Conservation (phyloP, 2,113 vertebrate genomes). For the Guaruba guarouba region DNA sequence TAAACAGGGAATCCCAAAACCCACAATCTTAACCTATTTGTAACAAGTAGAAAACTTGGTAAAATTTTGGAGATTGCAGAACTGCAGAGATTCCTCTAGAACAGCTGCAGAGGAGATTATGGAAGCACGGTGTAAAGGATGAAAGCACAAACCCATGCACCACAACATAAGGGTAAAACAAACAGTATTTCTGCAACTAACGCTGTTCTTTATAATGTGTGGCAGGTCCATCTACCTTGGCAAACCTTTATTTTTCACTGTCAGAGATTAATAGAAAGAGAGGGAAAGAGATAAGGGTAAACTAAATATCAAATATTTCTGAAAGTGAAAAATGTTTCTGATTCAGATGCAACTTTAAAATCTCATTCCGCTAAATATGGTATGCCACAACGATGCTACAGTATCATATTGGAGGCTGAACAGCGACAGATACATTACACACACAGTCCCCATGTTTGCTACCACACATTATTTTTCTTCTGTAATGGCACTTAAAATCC, state of each 20-base stretch:
- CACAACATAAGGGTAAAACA: not conserved
- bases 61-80: not conserved
- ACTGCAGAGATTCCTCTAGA: not conserved
- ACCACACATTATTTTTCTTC: not conserved
- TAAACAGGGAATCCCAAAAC: not conserved
- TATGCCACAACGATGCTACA: not conserved
- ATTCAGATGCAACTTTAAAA: not conserved
- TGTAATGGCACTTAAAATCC: not conserved
- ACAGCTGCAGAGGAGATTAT: not conserved
- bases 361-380: not conserved
- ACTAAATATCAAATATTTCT: not conserved
- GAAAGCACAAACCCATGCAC: not conserved
- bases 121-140: not conserved
- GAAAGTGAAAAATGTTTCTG: not conserved
- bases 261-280: not conserved
- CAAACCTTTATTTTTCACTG: not conserved
- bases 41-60: not conserved
- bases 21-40: not conserved
- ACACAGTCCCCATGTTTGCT: not conserved
- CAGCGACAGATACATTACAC: accelerated
- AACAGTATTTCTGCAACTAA: not conserved
- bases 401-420: not conserved
- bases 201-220: not conserved
- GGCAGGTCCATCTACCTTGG: not conserved
- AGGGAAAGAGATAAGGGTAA: not conserved